These are phyloP conservation scores for Chrysoperla carnea DNA, from an alignment of 1,140 invertebrate genomes.

Conservation along the genomic window DNA sequence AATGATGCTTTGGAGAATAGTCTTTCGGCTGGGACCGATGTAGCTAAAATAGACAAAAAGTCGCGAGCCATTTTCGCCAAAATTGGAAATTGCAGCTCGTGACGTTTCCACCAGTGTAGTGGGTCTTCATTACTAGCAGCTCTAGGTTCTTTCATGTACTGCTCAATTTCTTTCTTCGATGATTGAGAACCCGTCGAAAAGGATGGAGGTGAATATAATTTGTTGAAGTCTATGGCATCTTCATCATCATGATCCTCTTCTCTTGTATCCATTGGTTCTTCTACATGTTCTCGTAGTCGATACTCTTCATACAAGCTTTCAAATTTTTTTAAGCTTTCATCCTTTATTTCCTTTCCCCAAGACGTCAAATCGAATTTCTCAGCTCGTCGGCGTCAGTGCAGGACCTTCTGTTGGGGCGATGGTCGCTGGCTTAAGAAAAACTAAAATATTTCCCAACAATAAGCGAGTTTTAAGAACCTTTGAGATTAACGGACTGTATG, in stretches of 20 bases:
- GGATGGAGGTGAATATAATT: conserved; percentile 14
- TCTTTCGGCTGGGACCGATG: no score
- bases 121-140: no score
- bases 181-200: conserved; percentile 14
- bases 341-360: conserved; percentile 18
- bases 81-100: no score
- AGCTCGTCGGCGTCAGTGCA: conserved; percentile 17
- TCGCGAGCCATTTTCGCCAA: no score
- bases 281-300: conserved; percentile 13
- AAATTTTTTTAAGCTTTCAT: conserved; percentile 15
- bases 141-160: no score
- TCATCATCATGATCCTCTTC: conserved; percentile 15
- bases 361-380: conserved; percentile 19
- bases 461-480: no score
- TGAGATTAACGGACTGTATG: no score
- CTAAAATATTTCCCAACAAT: no score
- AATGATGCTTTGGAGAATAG: no score
- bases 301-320: conserved; percentile 16
- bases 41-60: no score
- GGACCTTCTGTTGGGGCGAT: conserved; percentile 19
- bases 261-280: conserved; percentile 13
- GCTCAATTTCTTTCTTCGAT: conserved; percentile 6
- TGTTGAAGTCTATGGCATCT: conserved; percentile 16
- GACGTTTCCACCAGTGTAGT: no score
- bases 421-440: no score